Conservation (phyloP, 2,113 vertebrate genomes). For the Polyodon spathula region DNA sequence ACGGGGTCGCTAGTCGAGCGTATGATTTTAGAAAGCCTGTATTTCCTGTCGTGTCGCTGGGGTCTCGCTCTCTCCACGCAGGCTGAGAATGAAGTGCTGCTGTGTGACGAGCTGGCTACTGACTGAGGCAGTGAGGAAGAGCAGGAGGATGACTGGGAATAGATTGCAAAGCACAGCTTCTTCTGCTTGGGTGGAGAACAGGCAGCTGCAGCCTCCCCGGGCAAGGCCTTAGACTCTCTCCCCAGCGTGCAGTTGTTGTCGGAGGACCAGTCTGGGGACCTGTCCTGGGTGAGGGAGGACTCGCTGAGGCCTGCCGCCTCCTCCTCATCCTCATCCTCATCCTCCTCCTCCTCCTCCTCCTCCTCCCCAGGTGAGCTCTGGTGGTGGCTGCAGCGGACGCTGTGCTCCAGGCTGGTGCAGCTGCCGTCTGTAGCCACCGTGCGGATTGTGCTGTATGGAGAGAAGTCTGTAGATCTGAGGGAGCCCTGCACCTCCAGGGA, state of each 20-base stretch:
- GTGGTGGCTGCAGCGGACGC: constrained; percentile 35
- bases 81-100: constrained; percentile 12
- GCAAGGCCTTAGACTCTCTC: constrained; percentile 42
- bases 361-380: constrained; percentile 35
- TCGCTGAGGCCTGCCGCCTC: constrained; percentile 39
- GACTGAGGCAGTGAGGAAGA: constrained; percentile 37
- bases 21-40: constrained; percentile 57
- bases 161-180: constrained; percentile 66
- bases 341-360: constrained; percentile 11
- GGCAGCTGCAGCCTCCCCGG: constrained; percentile 37
- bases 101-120: constrained; percentile 37
- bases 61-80: constrained; percentile 34
- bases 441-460: constrained; percentile 50
- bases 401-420: constrained; percentile 55
- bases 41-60: constrained; percentile 30
- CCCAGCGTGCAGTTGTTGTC: constrained; percentile 57
- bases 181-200: constrained; percentile 46
- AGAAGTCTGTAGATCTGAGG: constrained; percentile 53
- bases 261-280: constrained; percentile 56
- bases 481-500: constrained; percentile 73
- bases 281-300: constrained; percentile 51
- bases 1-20: constrained; percentile 87
- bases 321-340: constrained; percentile 14
- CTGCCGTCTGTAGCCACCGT: constrained; percentile 48
- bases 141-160: constrained; percentile 45